A percentile compares a stretch with the other conserved stretches of the same genome.
Conservation (phyloP, 2,113 vertebrate species). For the Taxidea taxus region DNA sequence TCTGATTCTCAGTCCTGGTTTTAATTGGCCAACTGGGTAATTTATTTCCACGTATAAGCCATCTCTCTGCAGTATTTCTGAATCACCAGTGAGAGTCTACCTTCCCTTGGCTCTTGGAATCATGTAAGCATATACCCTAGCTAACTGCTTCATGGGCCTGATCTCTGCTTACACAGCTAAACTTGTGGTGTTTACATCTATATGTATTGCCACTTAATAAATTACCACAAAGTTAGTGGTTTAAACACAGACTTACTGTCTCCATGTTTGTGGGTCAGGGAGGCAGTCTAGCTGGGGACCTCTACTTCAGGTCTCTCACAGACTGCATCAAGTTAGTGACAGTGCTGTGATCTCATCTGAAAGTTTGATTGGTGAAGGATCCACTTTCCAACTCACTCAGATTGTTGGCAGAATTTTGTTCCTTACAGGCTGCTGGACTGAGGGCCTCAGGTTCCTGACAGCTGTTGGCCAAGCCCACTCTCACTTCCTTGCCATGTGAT, state of each 20-base stretch:
- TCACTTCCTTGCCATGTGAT: too few relatives aligned
- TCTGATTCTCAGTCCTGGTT: not conserved
- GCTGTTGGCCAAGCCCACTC: not conserved
- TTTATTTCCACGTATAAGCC: not conserved
- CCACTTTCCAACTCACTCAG: too few relatives aligned
- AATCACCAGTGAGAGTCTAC: not conserved
- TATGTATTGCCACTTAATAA: not conserved
- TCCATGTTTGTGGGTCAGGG: not conserved
- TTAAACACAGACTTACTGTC: not conserved
- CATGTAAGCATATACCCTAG: not conserved
- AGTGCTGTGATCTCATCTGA: not conserved
- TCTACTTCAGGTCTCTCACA: not conserved
- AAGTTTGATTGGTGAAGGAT: not conserved
- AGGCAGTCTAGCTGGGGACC: not conserved
- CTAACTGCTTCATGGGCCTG: not conserved
- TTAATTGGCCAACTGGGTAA: not conserved
- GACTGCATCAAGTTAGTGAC: not conserved
- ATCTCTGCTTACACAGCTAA: not conserved
- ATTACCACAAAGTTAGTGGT: not conserved
- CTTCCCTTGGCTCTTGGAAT: not conserved
- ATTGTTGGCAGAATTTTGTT: not conserved
- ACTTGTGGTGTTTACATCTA: not conserved
- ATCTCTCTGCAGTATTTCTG: not conserved
- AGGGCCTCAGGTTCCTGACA: not conserved
- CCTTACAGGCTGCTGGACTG: not conserved